These are phyloP conservation scores for Gymnothorax reevesii DNA, from an alignment of 2,797 vertebrate genomes.

Conservation along the genomic window DNA sequence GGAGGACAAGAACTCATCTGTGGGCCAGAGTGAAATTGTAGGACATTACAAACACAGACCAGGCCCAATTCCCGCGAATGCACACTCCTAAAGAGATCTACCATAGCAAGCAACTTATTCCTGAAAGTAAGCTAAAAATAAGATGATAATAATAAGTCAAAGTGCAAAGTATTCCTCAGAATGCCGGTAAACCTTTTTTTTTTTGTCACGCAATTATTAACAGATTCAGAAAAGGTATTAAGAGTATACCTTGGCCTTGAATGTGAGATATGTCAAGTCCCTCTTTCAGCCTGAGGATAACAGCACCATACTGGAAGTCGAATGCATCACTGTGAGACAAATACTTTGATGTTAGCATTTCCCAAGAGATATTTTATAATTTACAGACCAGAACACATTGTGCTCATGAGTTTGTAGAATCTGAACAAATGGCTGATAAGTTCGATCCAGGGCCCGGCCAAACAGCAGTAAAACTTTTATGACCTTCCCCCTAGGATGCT, in stretches of 20 bases:
- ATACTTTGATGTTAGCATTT: constrained; percentile 33
- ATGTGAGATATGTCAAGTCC: constrained; percentile 96
- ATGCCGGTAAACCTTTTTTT: not conserved
- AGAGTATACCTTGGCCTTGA: constrained; percentile 88
- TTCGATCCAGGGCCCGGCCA: no score
- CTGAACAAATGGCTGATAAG: no score
- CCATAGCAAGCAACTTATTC: not conserved
- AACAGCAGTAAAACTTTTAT: no score
- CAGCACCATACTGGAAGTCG: constrained; percentile 91
- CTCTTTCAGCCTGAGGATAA: constrained; percentile 89
- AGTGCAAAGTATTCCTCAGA: not conserved
- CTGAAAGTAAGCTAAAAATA: constrained; percentile 2
- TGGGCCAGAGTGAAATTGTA: constrained; percentile 23
- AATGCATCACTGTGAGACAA: constrained; percentile 85
- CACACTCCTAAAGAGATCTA: not conserved
- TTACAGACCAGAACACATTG: not conserved
- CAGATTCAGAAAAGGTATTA: not conserved
- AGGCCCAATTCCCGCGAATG: not conserved
- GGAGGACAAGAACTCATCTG: constrained; percentile 88
- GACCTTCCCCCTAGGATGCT: no score
- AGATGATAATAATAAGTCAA: constrained; percentile 4
- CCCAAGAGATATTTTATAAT: constrained; percentile 4
- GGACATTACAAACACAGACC: not conserved
- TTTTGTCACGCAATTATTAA: not conserved
- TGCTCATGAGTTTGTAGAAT: no score